These are phyloP conservation scores for Caenorhabditis sp. DNA, from an alignment of 2,888 invertebrate species.

Conservation along the genomic window DNA sequence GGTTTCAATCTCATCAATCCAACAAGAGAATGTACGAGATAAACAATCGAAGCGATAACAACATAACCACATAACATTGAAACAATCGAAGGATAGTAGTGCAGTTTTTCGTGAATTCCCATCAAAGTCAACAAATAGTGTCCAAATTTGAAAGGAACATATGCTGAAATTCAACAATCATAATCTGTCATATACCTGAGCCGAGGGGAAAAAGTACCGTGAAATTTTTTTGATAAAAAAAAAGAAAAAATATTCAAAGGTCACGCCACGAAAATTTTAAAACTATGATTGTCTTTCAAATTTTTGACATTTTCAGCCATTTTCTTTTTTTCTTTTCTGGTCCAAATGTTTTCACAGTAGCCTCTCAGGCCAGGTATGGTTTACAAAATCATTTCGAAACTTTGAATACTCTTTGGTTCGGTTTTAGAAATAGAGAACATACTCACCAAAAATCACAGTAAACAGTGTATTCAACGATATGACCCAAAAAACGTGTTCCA, in stretches of 20 bases:
- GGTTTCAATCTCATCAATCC: constrained; percentile 82
- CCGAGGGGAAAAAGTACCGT: background rate
- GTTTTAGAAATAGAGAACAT: background rate
- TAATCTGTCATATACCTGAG: no score
- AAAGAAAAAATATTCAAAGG: no score
- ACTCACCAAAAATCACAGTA: constrained; percentile 85
- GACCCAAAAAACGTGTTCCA: constrained; percentile 99
- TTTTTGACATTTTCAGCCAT: no score
- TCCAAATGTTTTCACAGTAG: no score
- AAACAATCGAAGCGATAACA: constrained; percentile 83
- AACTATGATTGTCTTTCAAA: no score
- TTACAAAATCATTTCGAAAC: no score
- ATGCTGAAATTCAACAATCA: constrained; percentile 77
- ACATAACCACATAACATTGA: constrained; percentile 79
- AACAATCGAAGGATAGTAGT: constrained; percentile 75
- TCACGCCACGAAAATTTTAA: no score
- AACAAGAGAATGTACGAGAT: constrained; percentile 84
- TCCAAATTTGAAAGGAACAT: constrained; percentile 94
- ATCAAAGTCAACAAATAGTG: constrained; percentile 82
- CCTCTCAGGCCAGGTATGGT: no score
- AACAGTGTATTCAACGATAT: constrained; percentile 95
- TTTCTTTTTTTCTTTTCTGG: no score
- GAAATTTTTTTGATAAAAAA: no score
- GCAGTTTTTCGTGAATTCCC: constrained; percentile 77
- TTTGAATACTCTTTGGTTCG: background rate